These are phyloP conservation scores for Microtus pennsylvanicus DNA, from an alignment of 2,113 vertebrate genomes.

Conservation along the genomic window DNA sequence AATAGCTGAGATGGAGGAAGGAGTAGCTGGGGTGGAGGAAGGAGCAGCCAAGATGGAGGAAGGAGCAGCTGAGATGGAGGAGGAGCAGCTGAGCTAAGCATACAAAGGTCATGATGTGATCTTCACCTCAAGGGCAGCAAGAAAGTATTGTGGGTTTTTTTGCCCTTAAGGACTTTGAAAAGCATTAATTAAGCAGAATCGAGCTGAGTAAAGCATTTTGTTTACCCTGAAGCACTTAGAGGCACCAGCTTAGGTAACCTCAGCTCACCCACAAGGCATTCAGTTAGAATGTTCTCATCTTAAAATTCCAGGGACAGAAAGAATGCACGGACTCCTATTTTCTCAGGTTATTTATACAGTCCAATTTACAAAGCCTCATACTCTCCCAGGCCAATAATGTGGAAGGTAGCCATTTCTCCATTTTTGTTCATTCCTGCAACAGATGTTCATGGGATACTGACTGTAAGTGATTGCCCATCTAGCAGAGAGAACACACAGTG, in stretches of 20 bases:
- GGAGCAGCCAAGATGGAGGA: background rate
- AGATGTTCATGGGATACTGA: background rate
- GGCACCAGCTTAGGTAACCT: background rate
- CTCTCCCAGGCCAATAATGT: background rate
- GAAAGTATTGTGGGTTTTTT: background rate
- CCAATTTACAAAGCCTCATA: background rate
- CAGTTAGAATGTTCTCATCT: background rate
- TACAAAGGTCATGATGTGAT: background rate
- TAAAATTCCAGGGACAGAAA: background rate
- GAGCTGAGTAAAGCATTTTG: background rate
- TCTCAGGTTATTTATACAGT: background rate
- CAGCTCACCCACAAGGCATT: background rate
- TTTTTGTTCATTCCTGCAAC: background rate
- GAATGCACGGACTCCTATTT: background rate
- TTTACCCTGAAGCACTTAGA: background rate
- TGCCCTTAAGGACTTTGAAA: background rate
- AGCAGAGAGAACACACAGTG: background rate
- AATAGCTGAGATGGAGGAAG: background rate
- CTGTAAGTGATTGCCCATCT: background rate
- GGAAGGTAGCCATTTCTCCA: background rate
- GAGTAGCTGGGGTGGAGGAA: background rate
- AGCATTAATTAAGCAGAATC: slow-evolving; percentile 23
- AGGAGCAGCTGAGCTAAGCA: background rate
- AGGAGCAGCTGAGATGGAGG: background rate
- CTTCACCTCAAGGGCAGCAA: background rate